Conservation (phyloP, 2,113 vertebrate species). For the Melanostigma gelatinosum region DNA sequence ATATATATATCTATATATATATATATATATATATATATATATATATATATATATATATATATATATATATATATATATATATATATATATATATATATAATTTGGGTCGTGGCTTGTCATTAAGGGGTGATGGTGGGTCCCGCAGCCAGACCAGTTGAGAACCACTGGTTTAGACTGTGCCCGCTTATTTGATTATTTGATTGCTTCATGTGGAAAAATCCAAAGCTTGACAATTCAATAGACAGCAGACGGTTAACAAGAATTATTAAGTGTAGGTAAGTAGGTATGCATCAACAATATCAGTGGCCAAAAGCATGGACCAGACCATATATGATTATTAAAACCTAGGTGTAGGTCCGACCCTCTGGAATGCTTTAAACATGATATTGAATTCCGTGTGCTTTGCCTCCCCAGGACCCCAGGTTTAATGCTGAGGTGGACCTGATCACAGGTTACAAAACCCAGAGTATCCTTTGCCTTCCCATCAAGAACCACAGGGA, state of each 20-base stretch:
- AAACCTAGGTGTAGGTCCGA: constrained; percentile 1
- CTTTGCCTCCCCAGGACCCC: constrained; percentile 85
- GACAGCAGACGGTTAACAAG: background rate
- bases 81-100: no score
- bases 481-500: constrained; percentile 98
- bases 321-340: no score
- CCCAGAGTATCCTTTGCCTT: constrained; percentile 97
- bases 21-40: no score
- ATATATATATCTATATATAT: no score
- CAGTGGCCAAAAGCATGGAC: background rate
- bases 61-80: no score
- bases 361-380: background rate
- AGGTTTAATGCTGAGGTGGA: constrained; percentile 98
- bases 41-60: no score
- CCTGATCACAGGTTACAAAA: constrained; percentile 97
- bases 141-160: no score
- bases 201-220: background rate
- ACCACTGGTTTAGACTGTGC: no score
- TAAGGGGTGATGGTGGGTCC: no score
- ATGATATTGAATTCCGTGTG: background rate
- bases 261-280: background rate
- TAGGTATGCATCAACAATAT: background rate
- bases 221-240: background rate
- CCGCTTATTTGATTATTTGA: no score
- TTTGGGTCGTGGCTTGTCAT: no score